A percentile compares a stretch with the other conserved stretches of the same genome.
Evolutionary conservation across 2,113 vertebrate species (phyloP).

Genomic region (Hippotragus niger): DNA sequence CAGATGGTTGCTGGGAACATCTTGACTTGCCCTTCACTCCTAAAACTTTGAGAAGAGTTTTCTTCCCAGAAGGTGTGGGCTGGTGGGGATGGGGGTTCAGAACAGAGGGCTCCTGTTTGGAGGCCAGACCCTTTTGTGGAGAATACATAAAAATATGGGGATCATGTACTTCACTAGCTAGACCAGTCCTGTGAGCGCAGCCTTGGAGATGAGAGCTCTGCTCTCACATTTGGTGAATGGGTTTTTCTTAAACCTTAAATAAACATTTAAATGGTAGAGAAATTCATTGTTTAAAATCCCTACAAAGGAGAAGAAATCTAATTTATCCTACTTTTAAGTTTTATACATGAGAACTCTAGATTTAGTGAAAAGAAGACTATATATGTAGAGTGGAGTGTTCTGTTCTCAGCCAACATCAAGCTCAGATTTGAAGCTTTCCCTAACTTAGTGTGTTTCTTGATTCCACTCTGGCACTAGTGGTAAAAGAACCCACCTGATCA

Average conservation of each 20-base stretch:
- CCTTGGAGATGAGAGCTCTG: neutral
- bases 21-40: neutral
- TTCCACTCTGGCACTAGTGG: neutral
- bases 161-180: rapidly evolving
- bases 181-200: neutral
- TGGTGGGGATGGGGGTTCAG: neutral
- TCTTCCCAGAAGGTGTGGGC: neutral
- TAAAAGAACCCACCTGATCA: neutral
- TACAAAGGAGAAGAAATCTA: neutral
- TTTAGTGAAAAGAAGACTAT: neutral
- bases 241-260: conserved; percentile 10
- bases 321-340: neutral
- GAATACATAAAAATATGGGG: neutral
- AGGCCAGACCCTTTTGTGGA: neutral
- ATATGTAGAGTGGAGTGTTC: neutral
- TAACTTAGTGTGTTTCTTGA: neutral
- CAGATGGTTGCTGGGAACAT: neutral
- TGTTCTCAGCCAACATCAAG: neutral
- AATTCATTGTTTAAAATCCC: neutral
- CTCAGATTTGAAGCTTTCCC: neutral
- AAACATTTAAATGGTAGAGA: neutral
- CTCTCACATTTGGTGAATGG: neutral
- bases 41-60: neutral
- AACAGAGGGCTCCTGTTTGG: neutral
- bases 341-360: neutral